Percentiles rank a stretch among this genome's conserved stretches.
These are phyloP conservation scores for Microchirus variegatus DNA, from an alignment of 2,797 vertebrate species.

Conservation along the genomic window DNA sequence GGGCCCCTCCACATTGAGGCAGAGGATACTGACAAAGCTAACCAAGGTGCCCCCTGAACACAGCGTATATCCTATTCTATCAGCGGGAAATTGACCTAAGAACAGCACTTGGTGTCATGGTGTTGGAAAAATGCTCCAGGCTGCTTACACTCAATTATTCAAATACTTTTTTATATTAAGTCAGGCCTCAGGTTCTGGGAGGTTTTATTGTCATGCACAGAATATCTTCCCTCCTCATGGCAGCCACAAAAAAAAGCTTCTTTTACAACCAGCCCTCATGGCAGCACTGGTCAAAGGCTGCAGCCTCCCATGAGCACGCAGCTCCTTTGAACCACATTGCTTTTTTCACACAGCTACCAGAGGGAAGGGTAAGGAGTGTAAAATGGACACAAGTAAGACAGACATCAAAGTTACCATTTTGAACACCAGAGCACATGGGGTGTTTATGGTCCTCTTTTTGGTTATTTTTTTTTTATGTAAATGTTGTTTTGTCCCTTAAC, in stretches of 20 bases:
- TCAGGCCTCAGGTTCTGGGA: constrained; percentile 36
- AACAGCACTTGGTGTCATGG: constrained; percentile 38
- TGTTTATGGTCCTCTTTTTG: constrained; percentile 26
- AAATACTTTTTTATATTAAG: constrained; percentile 57
- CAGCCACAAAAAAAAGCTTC: constrained; percentile 39
- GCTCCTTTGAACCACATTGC: constrained; percentile 53
- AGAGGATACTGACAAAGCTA: constrained; percentile 23
- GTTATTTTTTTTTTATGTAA: constrained; percentile 14
- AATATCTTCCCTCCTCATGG: constrained; percentile 30
- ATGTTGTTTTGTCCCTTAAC: neutral
- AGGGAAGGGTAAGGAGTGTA: constrained; percentile 35
- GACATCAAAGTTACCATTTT: constrained; percentile 30
- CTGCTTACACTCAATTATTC: constrained; percentile 63
- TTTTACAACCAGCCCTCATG: constrained; percentile 38
- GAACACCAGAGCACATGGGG: constrained; percentile 27
- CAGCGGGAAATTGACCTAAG: constrained; percentile 49
- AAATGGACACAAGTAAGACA: constrained; percentile 30
- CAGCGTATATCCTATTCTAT: constrained; percentile 41
- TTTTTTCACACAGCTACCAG: constrained; percentile 53
- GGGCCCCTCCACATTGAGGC: neutral
- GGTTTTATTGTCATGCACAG: constrained; percentile 53
- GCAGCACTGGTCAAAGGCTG: constrained; percentile 54
- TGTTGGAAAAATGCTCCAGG: constrained; percentile 46
- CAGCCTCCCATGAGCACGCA: constrained; percentile 35
- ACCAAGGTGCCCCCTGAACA: constrained; percentile 48